phyloP scores from a whole-genome alignment of 2,797 vertebrate genomes.

The Lacerta viridis region DNA sequence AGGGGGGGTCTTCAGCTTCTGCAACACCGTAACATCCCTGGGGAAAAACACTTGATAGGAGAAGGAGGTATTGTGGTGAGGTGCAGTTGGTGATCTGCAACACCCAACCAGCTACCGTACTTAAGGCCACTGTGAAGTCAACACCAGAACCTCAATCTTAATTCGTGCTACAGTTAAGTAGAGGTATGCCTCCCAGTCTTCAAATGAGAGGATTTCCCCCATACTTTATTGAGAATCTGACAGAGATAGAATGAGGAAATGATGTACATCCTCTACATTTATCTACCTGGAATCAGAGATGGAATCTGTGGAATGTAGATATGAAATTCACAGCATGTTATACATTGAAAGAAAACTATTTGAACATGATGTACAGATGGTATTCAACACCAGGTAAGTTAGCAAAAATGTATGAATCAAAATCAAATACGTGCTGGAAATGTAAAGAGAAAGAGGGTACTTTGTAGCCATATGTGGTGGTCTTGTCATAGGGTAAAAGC shows the following conservation, averaged over 20 bases:
- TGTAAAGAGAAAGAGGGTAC: too few species aligned
- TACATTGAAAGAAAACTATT: too few species aligned
- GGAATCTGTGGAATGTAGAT: too few species aligned
- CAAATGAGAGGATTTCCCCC: not conserved
- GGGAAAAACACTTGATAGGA: not conserved
- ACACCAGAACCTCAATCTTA: not conserved
- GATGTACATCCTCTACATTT: not conserved
- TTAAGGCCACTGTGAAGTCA: not conserved
- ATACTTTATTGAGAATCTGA: not conserved
- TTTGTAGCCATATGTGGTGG: too few species aligned
- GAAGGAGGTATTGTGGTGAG: not conserved
- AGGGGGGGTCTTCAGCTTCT: conserved; percentile 20
- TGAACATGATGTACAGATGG: too few species aligned
- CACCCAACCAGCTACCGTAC: not conserved
- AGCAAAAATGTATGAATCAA: too few species aligned
- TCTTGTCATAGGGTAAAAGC: too few species aligned
- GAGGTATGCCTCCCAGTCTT: not conserved
- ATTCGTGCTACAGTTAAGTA: not conserved
- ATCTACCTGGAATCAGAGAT: too few species aligned
- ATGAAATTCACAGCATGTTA: too few species aligned
- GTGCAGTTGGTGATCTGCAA: not conserved
- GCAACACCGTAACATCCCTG: not conserved
- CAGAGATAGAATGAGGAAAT: not conserved
- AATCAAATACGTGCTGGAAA: too few species aligned
- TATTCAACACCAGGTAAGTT: too few species aligned